phyloP scores from a whole-genome alignment of 2,797 vertebrate genomes.

The Gouania willdenowi region DNA sequence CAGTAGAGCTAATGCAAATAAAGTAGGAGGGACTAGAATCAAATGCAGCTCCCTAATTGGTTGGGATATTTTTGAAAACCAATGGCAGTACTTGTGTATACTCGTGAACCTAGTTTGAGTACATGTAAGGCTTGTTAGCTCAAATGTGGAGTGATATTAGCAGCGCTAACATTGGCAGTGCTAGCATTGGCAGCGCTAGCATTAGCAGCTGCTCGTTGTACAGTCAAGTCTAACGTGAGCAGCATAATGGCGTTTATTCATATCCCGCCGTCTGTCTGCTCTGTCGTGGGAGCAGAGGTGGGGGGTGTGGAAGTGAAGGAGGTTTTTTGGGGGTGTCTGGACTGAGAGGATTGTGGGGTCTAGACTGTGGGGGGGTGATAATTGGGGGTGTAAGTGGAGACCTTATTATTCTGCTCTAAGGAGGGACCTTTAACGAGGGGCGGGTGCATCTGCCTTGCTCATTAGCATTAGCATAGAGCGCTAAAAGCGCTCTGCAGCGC shows the following conservation, averaged over 20 bases:
- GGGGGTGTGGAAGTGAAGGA: not conserved
- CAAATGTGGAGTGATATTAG: too few relatives aligned
- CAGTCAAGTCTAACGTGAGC: slow-evolving; percentile 64
- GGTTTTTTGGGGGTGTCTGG: slow-evolving; percentile 52
- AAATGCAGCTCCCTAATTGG: too few relatives aligned
- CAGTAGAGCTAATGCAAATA: too few relatives aligned
- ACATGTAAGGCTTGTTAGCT: too few relatives aligned
- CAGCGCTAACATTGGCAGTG: too few relatives aligned
- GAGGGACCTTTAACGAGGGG: slow-evolving; percentile 65
- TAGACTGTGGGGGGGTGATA: slow-evolving; percentile 53
- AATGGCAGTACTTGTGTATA: too few relatives aligned
- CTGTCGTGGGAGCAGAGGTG: slow-evolving; percentile 52
- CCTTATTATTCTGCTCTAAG: slow-evolving; percentile 63
- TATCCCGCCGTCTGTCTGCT: slow-evolving; percentile 59
- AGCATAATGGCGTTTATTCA: slow-evolving; percentile 67
- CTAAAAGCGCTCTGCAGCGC: slow-evolving; percentile 36
- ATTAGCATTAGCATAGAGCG: slow-evolving; percentile 72
- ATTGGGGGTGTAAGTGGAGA: slow-evolving; percentile 39
- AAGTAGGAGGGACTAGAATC: too few relatives aligned
- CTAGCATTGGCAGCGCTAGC: slow-evolving; percentile 14
- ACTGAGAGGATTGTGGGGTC: slow-evolving; percentile 52
- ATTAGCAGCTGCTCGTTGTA: slow-evolving; percentile 65
- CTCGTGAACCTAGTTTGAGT: too few relatives aligned
- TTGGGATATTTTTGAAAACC: too few relatives aligned
- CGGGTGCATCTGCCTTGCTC: slow-evolving; percentile 54